Evolutionary conservation across 2,888 invertebrate species (phyloP), one percentile per base, ranked within the genome.

Genomic region (Xanthia icteritia): DNA sequence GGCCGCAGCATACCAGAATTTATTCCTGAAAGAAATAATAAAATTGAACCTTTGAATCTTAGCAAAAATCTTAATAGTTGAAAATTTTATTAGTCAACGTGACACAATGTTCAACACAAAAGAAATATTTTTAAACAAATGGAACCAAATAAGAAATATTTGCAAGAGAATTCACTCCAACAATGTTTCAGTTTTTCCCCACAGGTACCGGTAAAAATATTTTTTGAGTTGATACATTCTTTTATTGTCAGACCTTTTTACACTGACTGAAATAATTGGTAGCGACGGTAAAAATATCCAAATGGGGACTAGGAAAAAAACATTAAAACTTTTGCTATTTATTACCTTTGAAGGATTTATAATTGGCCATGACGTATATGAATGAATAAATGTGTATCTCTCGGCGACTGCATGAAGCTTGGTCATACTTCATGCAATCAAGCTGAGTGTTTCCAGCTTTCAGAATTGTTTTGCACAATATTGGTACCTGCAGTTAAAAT

Each of bases 151-250:
- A 67, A 60, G 1, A 72, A 56, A 58, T 27, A 56, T 71, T 68
- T 60, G 5, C 31, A 69, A 64, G 31, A n/a, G 45, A 61, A 77
- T 27, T 71, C 64, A 61, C n/a, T 31, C 31, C 31, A 64, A 63
- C 56, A 74, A 65, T 81, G 31, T 77, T 73, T 61, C 39, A 60
- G 31, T 20, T 77, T 82, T 72, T 64, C 5, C 23, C 48, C 15
- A n/a, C 42, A 66, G 9, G 15, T 42, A 42, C 9, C 42, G 42
- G 42, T 15, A n/a, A 73, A 74, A 73, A 67, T 56, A 36, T 70
- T 60, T 71, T 68, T 56, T 17, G 23, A 58, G 61, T 58, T 56
- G 67, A 45, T 27, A 74, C 69, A 82, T 85, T 71, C 72, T 82
- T 73, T 71, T 51, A 23, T 4, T 20, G 20, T 20, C 20, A 11